Evolutionary conservation across 1,140 invertebrate species (phyloP).

Genomic region (Magallana gigas): DNA sequence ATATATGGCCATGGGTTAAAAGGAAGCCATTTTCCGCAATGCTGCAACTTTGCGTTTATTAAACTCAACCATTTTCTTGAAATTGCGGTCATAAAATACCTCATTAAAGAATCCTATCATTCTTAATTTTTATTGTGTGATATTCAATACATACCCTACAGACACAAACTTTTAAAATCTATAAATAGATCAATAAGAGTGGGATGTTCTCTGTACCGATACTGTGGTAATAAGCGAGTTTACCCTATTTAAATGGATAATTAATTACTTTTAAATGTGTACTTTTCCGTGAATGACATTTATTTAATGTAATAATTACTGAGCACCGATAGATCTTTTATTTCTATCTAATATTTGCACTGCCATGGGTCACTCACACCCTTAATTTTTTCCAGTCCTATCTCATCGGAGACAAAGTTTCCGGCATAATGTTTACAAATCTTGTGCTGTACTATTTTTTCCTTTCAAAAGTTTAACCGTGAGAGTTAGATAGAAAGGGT

Average conservation of each 20-base stretch:
- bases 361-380: too few relatives aligned
- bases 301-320: too few relatives aligned
- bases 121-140: constrained; percentile 2
- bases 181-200: neutral
- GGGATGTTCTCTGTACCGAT: neutral
- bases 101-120: neutral
- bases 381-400: too few relatives aligned
- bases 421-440: too few relatives aligned
- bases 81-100: constrained; percentile 2
- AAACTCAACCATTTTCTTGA: neutral
- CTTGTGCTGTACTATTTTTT: too few relatives aligned
- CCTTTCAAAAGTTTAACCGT: too few relatives aligned
- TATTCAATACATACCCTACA: constrained; percentile 24
- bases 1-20: neutral
- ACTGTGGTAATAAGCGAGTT: neutral
- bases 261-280: neutral
- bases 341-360: too few relatives aligned
- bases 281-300: too few relatives aligned
- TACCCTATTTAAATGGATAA: neutral
- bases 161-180: neutral
- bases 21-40: constrained; percentile 17
- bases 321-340: too few relatives aligned
- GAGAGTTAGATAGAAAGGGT: too few relatives aligned
- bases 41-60: neutral
- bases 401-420: too few relatives aligned